Evolutionary conservation across 2,797 vertebrate genomes (phyloP).

Genomic region (Notamacropus eugenii): DNA sequence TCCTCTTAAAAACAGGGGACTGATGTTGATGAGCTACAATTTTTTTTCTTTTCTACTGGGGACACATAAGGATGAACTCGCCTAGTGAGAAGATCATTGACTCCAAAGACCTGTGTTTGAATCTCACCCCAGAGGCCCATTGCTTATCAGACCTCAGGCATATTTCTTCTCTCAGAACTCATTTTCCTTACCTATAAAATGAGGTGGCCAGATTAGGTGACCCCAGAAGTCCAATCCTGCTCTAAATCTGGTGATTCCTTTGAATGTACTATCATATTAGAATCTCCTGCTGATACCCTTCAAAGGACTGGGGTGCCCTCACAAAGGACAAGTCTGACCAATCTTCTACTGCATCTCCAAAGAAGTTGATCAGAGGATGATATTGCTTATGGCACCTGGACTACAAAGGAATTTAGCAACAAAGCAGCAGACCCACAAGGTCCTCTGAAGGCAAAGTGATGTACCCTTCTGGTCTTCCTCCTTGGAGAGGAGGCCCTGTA

Average conservation of each 20-base stretch:
- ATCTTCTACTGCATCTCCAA: background rate
- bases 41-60: background rate
- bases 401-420: background rate
- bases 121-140: constrained; percentile 12
- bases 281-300: background rate
- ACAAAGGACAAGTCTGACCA: background rate
- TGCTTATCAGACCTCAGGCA: constrained; percentile 38
- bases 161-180: background rate
- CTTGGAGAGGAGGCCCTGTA: background rate
- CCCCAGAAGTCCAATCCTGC: background rate
- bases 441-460: background rate
- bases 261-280: background rate
- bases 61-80: background rate
- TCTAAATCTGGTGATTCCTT: background rate
- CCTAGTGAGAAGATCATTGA: background rate
- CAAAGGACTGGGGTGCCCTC: background rate
- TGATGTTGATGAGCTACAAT: background rate
- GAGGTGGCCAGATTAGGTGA: background rate
- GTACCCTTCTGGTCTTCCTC: background rate
- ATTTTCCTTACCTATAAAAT: background rate
- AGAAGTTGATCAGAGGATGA: background rate
- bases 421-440: background rate
- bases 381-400: background rate
- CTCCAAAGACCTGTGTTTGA: background rate
- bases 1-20: background rate